A percentile compares a stretch with the other conserved stretches of the same genome.
These are phyloP conservation scores for Podabrus alpinus DNA, from an alignment of 2,888 invertebrate species.

Conservation along the genomic window DNA sequence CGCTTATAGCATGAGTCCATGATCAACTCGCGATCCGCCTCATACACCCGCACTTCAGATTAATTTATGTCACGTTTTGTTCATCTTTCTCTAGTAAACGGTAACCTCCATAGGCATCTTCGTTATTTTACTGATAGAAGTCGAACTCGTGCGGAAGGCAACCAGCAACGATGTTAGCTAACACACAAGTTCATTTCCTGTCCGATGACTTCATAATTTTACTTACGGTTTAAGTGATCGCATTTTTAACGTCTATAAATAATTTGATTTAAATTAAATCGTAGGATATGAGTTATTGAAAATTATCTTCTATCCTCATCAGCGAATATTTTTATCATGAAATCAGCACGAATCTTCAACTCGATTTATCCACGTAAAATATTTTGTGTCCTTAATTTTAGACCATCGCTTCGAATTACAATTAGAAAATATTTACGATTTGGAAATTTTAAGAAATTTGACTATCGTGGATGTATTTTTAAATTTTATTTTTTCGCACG, in stretches of 20 bases:
- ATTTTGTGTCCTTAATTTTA: background rate
- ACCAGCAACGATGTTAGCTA: conserved; percentile 31
- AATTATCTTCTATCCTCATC: background rate
- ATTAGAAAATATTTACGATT: background rate
- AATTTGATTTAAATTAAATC: background rate
- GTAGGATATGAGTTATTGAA: background rate
- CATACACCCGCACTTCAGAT: conserved; percentile 28
- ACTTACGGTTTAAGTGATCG: conserved; percentile 30
- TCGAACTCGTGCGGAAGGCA: conserved; percentile 23
- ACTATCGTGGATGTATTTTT: background rate
- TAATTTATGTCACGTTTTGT: conserved; percentile 10
- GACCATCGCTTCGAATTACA: background rate
- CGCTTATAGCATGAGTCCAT: conserved; percentile 33
- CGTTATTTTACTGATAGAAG: conserved; percentile 15
- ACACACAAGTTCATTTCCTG: conserved; percentile 42
- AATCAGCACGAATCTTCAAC: background rate
- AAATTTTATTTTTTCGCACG: background rate
- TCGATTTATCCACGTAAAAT: background rate
- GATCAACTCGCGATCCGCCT: conserved; percentile 24
- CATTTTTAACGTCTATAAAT: conserved; percentile 7
- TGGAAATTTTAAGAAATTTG: background rate
- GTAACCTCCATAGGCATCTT: conserved; percentile 7
- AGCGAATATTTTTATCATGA: background rate
- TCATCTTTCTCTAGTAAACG: conserved; percentile 10
- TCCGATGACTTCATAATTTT: conserved; percentile 42